Percentiles rank a stretch among this genome's conserved stretches.
Evolutionary conservation across 2,888 invertebrate genomes (phyloP).

Genomic region (Macrophya alboannulata): DNA sequence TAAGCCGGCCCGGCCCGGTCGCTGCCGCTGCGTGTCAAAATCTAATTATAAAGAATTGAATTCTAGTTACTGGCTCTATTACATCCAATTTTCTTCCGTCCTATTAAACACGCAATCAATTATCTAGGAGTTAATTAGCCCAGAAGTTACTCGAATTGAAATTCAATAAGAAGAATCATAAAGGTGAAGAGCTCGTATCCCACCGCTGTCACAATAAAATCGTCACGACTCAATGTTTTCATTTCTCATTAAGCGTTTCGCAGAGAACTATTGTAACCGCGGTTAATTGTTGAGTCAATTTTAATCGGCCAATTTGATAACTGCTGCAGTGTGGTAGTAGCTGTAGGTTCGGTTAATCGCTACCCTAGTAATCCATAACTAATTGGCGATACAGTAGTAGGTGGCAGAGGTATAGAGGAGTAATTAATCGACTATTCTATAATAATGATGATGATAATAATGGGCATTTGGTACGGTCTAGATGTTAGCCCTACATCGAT

Average conservation of each 20-base stretch:
- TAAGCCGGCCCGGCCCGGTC: background rate
- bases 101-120: constrained; percentile 13
- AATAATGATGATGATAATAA: constrained; percentile 45
- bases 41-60: constrained; percentile 8
- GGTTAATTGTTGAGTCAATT: background rate
- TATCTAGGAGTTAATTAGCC: background rate
- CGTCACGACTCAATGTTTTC: background rate
- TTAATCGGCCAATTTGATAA: background rate
- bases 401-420: background rate
- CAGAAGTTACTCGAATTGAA: background rate
- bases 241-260: background rate
- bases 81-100: constrained; percentile 5
- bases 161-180: background rate
- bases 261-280: background rate
- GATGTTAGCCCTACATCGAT: constrained; percentile 3
- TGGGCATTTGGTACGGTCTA: background rate
- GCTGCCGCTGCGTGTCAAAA: background rate
- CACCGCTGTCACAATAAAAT: background rate
- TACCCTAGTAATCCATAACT: constrained; percentile 12
- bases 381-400: constrained; percentile 19
- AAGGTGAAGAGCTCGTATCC: background rate
- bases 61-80: background rate
- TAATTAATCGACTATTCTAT: constrained; percentile 41
- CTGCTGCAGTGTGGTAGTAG: no score
- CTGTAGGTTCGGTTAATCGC: background rate